Conservation (phyloP, 2,113 vertebrate genomes). For the Scomber scombrus region DNA sequence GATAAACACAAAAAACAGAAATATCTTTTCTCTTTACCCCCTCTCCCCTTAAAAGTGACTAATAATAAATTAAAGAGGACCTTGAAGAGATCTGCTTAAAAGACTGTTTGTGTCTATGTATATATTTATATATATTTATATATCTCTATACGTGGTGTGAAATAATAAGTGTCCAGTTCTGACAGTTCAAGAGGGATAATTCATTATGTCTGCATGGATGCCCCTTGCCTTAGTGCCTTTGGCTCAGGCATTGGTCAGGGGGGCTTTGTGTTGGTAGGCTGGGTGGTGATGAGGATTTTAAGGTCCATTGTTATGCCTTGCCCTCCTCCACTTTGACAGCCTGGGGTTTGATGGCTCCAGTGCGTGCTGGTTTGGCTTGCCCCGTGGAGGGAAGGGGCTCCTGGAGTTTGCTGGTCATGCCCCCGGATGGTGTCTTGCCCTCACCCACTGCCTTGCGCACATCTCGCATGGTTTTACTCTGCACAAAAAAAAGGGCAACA, state of each 20-base stretch:
- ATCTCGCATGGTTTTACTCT: slow-evolving; percentile 90
- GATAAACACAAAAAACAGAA: slow-evolving; percentile 56
- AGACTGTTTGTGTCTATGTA: slow-evolving; percentile 82
- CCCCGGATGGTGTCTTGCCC: slow-evolving; percentile 84
- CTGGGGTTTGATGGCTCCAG: slow-evolving; percentile 95
- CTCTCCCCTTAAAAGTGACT: slow-evolving; percentile 81
- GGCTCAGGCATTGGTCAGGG: slow-evolving; percentile 58
- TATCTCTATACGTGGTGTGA: slow-evolving; percentile 82
- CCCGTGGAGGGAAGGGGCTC: slow-evolving; percentile 84
- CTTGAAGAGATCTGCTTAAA: slow-evolving; percentile 83
- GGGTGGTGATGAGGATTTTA: slow-evolving; percentile 63
- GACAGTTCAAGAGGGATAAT: slow-evolving; percentile 67
- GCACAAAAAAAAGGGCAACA: slow-evolving; percentile 43
- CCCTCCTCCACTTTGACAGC: slow-evolving; percentile 93
- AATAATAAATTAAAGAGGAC: slow-evolving; percentile 87
- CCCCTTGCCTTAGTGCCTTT: slow-evolving; percentile 49
- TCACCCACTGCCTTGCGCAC: slow-evolving; percentile 84
- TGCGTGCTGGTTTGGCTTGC: slow-evolving; percentile 90
- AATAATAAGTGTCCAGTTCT: slow-evolving; percentile 80
- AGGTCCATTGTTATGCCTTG: slow-evolving; percentile 87
- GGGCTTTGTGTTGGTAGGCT: slow-evolving; percentile 54
- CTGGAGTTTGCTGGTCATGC: slow-evolving; percentile 90
- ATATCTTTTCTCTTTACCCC: slow-evolving; percentile 62
- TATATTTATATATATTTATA: slow-evolving; percentile 84
- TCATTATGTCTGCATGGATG: slow-evolving; percentile 51